Evolutionary conservation across 2,888 invertebrate genomes (phyloP).

Genomic region (Watsonalla cultraria): DNA sequence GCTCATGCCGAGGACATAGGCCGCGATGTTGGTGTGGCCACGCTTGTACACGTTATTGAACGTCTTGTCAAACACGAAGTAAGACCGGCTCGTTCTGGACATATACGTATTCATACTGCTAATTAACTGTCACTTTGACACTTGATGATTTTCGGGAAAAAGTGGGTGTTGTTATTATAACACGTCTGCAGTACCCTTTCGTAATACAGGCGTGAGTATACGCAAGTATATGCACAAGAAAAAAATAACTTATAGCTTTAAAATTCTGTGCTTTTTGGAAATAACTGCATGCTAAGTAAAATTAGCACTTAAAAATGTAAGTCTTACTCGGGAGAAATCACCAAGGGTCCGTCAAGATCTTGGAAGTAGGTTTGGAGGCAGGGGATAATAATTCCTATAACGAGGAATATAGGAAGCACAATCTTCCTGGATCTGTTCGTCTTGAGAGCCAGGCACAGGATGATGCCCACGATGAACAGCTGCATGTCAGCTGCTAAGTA

Average conservation of each 20-base stretch:
- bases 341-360: constrained; percentile 12
- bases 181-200: too few species aligned
- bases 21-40: constrained; percentile 44
- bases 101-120: background rate
- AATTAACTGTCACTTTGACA: too few species aligned
- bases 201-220: too few species aligned
- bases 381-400: constrained; percentile 13
- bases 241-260: too few species aligned
- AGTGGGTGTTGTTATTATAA: too few species aligned
- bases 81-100: constrained; percentile 15
- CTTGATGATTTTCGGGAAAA: too few species aligned
- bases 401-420: constrained; percentile 14
- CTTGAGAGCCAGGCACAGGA: constrained; percentile 18
- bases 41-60: constrained; percentile 40
- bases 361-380: constrained; percentile 14
- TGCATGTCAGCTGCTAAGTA: constrained; percentile 40
- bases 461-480: constrained; percentile 25
- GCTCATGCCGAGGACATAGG: constrained; percentile 39
- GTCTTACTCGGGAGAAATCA: constrained; percentile 16
- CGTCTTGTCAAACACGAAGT: constrained; percentile 23
- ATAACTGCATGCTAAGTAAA: too few species aligned
- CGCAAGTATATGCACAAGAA: too few species aligned
- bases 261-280: too few species aligned
- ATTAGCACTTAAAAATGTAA: too few species aligned
- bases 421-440: constrained; percentile 7